Base-by-base conservation (phyloP, 2,888 invertebrate genomes). In the Phaonia tiefii region DNA sequence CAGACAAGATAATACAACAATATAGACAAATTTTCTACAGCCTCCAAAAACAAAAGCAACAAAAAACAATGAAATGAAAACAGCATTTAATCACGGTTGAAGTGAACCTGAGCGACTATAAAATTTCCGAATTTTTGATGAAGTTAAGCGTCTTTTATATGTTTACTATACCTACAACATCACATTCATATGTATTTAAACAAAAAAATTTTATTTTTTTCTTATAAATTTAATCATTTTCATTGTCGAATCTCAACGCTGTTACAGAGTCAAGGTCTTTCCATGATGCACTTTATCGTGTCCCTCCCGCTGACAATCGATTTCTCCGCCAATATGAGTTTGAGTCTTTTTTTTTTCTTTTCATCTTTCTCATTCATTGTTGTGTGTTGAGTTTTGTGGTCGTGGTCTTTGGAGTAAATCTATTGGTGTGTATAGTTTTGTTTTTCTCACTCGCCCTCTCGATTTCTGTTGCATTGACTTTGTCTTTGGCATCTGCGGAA, bases 341-440 rank as follows among this genome's bases (percentile, higher is more conserved):
- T 60, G 60, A 37, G 60, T 39, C 39, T 37, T 60, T 13, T 11
- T n/a, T 56, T 1, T 31, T 25, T 8, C 31, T 15, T n/a, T 31
- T 15, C 31, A 17, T 49, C n/a, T 1, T 31, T 25, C n/a, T 15
- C 31, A 26, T 31, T 15, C 31, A 17, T 49, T 7, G 49, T 15
- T 7, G 17, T n/a, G n/a, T 44, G 44, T n/a, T n/a, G n/a, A 5
- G 49, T 7, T 17, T 15, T 49, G 31, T 31, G 31, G 49, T 49
- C 58, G 25, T 54, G 54, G 54, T 26, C 26, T n/a, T 49, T 20
- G 54, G 13, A 22, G 25, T 25, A 31, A 37, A 31, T 60, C 17
- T 60, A 13, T 17, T 60, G 37, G 37, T 17, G 4, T 31, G 17
- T 84, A 86, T 85, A 85, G 86, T 85, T 81, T 85, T 88, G 85